phyloP scores from a whole-genome alignment of 2,113 vertebrate genomes.

The Aythya baeri region DNA sequence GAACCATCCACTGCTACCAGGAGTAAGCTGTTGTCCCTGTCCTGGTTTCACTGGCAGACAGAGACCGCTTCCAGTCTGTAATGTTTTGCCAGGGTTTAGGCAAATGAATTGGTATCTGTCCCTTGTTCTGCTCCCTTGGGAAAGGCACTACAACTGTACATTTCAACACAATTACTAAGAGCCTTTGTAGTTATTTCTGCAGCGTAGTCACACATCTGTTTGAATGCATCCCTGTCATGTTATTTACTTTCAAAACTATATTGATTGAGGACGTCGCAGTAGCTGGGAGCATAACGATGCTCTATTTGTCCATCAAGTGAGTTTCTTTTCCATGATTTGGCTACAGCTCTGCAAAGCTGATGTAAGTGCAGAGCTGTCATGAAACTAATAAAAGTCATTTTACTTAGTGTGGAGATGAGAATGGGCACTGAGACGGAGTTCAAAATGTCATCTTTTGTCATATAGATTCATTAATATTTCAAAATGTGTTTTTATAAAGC shows the following conservation, averaged over 20 bases:
- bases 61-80: background rate
- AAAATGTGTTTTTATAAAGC: conserved; percentile 48
- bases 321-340: conserved; percentile 31
- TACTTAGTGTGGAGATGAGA: conserved; percentile 23
- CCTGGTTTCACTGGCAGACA: background rate
- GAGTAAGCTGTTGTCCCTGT: background rate
- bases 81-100: background rate
- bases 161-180: background rate
- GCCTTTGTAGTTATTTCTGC: background rate
- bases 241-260: background rate
- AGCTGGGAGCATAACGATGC: conserved; percentile 4
- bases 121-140: background rate
- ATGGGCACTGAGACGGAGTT: conserved; percentile 36
- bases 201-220: background rate
- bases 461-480: conserved; percentile 28
- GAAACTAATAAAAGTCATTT: conserved; percentile 28
- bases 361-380: conserved; percentile 23
- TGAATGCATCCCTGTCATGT: background rate
- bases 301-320: background rate
- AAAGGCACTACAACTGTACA: background rate
- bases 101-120: background rate
- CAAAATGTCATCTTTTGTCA: conserved; percentile 50
- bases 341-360: conserved; percentile 31
- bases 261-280: conserved; percentile 14
- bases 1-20: background rate